phyloP scores from a whole-genome alignment of 1,140 invertebrate species.

The Drosophila eugracilis region DNA sequence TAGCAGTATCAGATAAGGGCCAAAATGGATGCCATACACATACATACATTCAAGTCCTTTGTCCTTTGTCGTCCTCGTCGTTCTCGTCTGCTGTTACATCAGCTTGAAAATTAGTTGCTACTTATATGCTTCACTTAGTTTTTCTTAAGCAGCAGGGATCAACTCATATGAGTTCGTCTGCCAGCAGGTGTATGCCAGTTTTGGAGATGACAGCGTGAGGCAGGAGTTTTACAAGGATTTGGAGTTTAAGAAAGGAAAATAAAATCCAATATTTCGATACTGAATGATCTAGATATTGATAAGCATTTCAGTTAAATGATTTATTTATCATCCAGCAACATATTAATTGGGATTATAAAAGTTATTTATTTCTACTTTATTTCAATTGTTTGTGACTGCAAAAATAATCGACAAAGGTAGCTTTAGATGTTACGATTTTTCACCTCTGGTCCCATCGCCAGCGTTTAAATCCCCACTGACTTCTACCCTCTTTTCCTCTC shows the following conservation, averaged over 20 bases:
- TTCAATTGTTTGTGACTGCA: no score
- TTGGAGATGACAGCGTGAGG: slow-evolving; percentile 16
- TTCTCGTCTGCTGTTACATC: slow-evolving; percentile 69
- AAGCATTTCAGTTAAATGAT: no score
- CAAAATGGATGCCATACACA: slow-evolving; percentile 29
- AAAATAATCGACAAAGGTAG: not conserved
- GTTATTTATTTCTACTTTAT: no score
- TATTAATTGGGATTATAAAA: no score
- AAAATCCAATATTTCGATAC: not conserved
- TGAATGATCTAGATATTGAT: no score
- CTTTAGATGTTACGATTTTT: not conserved
- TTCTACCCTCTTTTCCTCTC: not conserved
- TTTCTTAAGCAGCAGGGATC: slow-evolving; percentile 81
- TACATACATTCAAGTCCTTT: slow-evolving; percentile 33
- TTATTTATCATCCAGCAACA: no score
- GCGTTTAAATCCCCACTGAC: not conserved
- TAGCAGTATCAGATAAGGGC: slow-evolving; percentile 5
- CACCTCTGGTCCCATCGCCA: slow-evolving; percentile 5
- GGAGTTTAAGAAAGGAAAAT: no score
- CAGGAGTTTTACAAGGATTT: not conserved
- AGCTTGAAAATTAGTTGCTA: slow-evolving; percentile 82
- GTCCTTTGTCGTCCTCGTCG: slow-evolving; percentile 24
- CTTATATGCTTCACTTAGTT: slow-evolving; percentile 83
- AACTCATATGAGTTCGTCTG: slow-evolving; percentile 50
- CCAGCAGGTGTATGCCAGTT: slow-evolving; percentile 35